Conservation (phyloP, 1,140 invertebrate species). For the Lepeophtheirus salmonis region DNA sequence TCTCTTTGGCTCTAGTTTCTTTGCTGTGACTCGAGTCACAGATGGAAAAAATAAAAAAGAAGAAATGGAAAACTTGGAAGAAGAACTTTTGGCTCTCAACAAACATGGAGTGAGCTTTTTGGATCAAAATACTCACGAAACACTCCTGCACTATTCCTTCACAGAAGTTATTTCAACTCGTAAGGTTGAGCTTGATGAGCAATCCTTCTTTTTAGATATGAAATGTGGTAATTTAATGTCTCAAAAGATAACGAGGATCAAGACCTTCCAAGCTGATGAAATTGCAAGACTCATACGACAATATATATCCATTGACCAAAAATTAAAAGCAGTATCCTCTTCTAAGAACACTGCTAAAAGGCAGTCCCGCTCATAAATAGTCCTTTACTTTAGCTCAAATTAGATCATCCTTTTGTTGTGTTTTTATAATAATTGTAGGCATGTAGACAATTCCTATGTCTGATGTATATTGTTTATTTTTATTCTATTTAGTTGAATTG, state of each 20-base stretch:
- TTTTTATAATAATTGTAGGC: too few relatives aligned
- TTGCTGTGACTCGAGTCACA: conserved; percentile 46
- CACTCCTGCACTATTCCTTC: conserved; percentile 13
- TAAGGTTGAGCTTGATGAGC: conserved; percentile 76
- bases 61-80: background rate
- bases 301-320: conserved; percentile 72
- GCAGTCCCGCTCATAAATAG: too few relatives aligned
- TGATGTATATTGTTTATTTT: too few relatives aligned
- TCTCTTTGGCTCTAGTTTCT: conserved; percentile 93
- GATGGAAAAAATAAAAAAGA: background rate
- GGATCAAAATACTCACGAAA: conserved; percentile 68
- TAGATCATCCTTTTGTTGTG: too few relatives aligned
- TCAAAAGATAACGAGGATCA: conserved; percentile 78
- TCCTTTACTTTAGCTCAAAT: too few relatives aligned
- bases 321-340: conserved; percentile 22
- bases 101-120: conserved; percentile 80
- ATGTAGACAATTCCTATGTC: too few relatives aligned
- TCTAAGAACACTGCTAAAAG: too few relatives aligned
- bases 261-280: conserved; percentile 89
- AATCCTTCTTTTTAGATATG: conserved; percentile 82
- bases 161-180: conserved; percentile 61
- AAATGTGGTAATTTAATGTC: conserved; percentile 91
- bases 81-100: conserved; percentile 68
- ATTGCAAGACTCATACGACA: conserved; percentile 85
- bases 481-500: too few relatives aligned